Conservation (phyloP, 2,797 vertebrate genomes). For the Cynopterus sphinx region DNA sequence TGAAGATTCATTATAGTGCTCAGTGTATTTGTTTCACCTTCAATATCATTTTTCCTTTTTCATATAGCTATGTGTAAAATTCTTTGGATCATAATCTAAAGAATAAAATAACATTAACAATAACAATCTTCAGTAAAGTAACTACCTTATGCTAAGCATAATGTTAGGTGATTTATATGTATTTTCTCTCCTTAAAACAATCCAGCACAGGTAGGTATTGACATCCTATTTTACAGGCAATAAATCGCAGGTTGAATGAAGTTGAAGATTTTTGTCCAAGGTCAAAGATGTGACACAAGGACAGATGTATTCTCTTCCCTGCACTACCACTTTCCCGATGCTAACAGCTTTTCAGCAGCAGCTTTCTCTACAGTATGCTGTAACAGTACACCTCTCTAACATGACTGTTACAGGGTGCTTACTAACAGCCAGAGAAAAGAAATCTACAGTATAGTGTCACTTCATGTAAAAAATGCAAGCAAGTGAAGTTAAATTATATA, state of each 20-base stretch:
- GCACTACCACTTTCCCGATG: not conserved
- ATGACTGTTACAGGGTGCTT: not conserved
- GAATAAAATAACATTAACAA: not conserved
- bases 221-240: slow-evolving; percentile 7
- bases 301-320: not conserved
- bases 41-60: not conserved
- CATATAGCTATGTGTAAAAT: not conserved
- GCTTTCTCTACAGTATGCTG: not conserved
- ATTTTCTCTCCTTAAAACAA: slow-evolving; percentile 21
- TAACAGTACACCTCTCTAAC: not conserved
- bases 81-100: not conserved
- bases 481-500: not conserved
- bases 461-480: not conserved
- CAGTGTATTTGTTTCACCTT: not conserved
- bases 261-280: not conserved
- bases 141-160: not conserved
- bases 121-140: not conserved
- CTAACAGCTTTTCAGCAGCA: not conserved
- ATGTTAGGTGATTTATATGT: not conserved
- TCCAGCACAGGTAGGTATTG: not conserved
- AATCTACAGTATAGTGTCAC: not conserved
- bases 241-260: not conserved
- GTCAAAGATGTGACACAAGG: not conserved
- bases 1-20: not conserved
- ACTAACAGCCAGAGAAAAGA: slow-evolving; percentile 9